phyloP scores from a whole-genome alignment of 2,888 invertebrate species.

The Rutpela maculata region DNA sequence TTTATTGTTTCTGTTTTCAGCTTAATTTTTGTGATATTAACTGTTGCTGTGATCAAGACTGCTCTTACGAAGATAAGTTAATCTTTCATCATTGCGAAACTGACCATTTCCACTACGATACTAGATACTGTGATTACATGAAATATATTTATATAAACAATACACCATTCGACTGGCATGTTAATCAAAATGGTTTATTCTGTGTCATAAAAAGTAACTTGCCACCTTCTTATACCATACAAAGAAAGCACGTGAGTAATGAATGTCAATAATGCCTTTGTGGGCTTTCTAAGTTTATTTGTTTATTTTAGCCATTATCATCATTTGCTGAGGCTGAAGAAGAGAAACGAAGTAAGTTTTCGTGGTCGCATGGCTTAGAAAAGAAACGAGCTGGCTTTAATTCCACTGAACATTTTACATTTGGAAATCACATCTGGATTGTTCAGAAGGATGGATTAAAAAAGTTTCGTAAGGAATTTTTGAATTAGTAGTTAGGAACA shows the following conservation, averaged over 20 bases:
- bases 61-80: conserved; percentile 77
- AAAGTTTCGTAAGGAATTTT: conserved; percentile 60
- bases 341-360: conserved; percentile 54
- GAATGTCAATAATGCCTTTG: conserved; percentile 2
- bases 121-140: conserved; percentile 75
- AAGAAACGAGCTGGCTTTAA: conserved; percentile 38
- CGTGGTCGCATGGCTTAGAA: conserved; percentile 42
- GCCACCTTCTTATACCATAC: conserved; percentile 70
- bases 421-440: conserved; percentile 57
- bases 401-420: conserved; percentile 50
- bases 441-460: conserved; percentile 59
- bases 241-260: conserved; percentile 65
- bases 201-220: conserved; percentile 79
- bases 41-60: conserved; percentile 90
- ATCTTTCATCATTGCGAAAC: conserved; percentile 79
- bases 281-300: background rate
- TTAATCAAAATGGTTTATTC: conserved; percentile 75
- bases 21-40: conserved; percentile 84
- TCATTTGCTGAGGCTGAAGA: conserved; percentile 54
- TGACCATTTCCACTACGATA: conserved; percentile 70
- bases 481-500: background rate
- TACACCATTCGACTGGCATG: conserved; percentile 71
- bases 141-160: conserved; percentile 77
- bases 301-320: conserved; percentile 60
- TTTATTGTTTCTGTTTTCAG: conserved; percentile 69